Conservation (phyloP, 2,888 invertebrate species). For the Crepidodera aurea region DNA sequence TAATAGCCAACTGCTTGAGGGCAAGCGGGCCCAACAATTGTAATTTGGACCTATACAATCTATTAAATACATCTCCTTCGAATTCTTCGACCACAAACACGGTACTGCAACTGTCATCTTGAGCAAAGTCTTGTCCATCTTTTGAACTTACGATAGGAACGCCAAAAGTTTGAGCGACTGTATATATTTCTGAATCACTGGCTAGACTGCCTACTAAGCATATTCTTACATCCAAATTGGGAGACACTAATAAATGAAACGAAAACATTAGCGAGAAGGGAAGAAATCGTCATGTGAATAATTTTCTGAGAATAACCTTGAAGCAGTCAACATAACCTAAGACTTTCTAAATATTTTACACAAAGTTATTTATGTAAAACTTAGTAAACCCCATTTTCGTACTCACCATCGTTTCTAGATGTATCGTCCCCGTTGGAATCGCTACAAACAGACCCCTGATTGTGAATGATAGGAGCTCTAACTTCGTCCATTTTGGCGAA, state of each 20-base stretch:
- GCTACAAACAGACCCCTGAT: constrained; percentile 59
- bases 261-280: constrained; percentile 22
- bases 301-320: constrained; percentile 46
- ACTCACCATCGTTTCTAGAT: constrained; percentile 56
- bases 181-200: constrained; percentile 64
- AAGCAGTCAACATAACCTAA: constrained; percentile 52
- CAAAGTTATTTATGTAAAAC: not conserved
- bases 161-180: constrained; percentile 70
- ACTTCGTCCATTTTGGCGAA: constrained; percentile 62
- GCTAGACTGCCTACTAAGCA: constrained; percentile 70
- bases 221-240: constrained; percentile 66
- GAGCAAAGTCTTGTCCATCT: constrained; percentile 68
- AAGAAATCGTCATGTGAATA: constrained; percentile 17
- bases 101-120: constrained; percentile 69
- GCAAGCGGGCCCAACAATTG: constrained; percentile 85
- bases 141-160: constrained; percentile 71
- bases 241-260: constrained; percentile 32
- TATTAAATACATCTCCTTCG: constrained; percentile 75
- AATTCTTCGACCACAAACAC: constrained; percentile 79
- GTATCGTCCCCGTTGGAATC: constrained; percentile 59
- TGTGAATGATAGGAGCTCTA: constrained; percentile 56
- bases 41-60: constrained; percentile 68
- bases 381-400: not conserved
- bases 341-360: not conserved
- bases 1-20: constrained; percentile 75